Conservation (phyloP, 2,797 vertebrate species). For the Myiotriccus ornatus region DNA sequence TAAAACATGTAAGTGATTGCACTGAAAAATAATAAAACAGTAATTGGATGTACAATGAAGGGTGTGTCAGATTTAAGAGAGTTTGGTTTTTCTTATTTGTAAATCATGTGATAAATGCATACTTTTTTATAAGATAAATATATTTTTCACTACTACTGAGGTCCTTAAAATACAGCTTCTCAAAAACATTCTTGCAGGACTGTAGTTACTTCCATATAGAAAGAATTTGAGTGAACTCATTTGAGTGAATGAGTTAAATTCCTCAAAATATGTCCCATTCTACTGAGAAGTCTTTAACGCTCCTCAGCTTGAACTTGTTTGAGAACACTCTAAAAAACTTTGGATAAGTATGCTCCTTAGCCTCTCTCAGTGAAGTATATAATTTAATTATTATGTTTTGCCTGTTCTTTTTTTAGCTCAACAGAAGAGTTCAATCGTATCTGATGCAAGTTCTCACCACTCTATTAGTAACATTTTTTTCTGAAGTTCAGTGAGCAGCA, state of each 20-base stretch:
- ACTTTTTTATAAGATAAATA: conserved; percentile 16
- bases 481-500: not conserved
- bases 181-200: conserved; percentile 24
- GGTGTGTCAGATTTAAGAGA: not conserved
- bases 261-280: not conserved
- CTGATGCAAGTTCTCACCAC: not conserved
- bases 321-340: not conserved
- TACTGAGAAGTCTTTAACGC: not conserved
- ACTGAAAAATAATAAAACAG: conserved; percentile 13
- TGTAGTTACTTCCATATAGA: conserved; percentile 7
- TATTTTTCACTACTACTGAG: not conserved
- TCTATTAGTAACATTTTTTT: not conserved
- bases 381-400: not conserved
- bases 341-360: not conserved
- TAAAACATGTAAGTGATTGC: conserved; percentile 39
- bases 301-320: not conserved
- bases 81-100: conserved; percentile 29
- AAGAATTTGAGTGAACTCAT: conserved; percentile 12
- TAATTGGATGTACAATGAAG: conserved; percentile 27
- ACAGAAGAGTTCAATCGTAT: not conserved
- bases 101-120: conserved; percentile 3
- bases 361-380: not conserved
- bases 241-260: not conserved
- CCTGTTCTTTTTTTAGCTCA: not conserved
- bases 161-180: conserved; percentile 30